Evolutionary conservation across 2,797 vertebrate genomes (phyloP).

Genomic region (Crax fasciolata): DNA sequence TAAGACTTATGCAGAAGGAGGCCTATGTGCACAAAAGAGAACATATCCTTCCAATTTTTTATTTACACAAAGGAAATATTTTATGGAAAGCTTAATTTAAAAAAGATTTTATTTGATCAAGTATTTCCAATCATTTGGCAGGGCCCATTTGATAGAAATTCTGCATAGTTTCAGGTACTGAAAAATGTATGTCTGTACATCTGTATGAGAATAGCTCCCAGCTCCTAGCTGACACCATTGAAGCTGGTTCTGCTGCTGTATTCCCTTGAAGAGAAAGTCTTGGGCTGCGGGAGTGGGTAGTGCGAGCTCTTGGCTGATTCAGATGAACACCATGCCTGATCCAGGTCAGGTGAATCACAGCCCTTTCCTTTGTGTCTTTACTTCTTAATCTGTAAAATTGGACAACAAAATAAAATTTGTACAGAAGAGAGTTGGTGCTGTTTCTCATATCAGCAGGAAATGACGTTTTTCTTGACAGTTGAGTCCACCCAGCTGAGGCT

Average conservation of each 20-base stretch:
- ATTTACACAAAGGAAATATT: neutral
- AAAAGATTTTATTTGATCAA: constrained; percentile 3
- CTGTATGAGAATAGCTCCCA: neutral
- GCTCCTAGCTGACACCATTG: neutral
- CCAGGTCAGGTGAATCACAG: neutral
- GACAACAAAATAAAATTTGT: neutral
- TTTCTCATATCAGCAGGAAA: constrained; percentile 37
- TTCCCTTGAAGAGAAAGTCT: neutral
- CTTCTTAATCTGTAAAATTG: neutral
- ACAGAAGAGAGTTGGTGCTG: neutral
- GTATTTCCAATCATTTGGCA: neutral
- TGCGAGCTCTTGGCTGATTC: neutral
- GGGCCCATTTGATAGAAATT: neutral
- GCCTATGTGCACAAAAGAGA: neutral
- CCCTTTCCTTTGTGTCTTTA: neutral
- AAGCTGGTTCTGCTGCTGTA: neutral
- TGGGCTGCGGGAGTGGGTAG: rapidly evolving
- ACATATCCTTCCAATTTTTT: neutral
- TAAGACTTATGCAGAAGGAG: neutral
- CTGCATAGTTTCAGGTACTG: neutral
- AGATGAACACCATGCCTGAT: neutral
- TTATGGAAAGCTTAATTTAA: neutral
- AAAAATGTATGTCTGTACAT: neutral
- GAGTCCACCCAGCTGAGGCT: neutral
- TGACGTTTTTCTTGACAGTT: neutral